Evolutionary conservation across 2,113 vertebrate species (phyloP).

Genomic region (Dicaeum eximium): DNA sequence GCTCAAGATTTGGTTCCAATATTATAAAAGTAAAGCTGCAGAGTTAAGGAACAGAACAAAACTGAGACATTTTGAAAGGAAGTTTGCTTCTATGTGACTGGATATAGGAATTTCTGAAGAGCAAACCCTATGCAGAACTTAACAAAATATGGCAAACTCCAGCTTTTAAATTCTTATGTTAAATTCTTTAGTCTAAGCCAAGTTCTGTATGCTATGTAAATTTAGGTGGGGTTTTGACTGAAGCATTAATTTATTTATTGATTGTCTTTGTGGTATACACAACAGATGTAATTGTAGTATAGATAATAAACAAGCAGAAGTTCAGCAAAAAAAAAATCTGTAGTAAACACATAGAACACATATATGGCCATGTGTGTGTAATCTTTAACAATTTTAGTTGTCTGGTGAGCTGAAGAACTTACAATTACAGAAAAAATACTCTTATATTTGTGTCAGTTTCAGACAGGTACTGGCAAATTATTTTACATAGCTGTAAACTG

Average conservation of each 20-base stretch:
- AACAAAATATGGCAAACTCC: neutral
- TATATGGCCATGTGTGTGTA: neutral
- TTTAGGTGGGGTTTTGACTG: neutral
- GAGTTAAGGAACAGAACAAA: neutral
- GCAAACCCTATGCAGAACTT: neutral
- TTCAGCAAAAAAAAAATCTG: neutral
- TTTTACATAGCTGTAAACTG: neutral
- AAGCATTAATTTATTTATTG: neutral
- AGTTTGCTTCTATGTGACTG: neutral
- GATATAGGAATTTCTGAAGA: neutral
- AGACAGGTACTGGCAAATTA: neutral
- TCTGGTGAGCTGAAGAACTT: neutral
- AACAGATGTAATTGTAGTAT: neutral
- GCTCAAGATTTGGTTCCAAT: neutral
- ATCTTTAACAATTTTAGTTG: neutral
- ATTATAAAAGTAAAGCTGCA: neutral
- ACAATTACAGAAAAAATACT: neutral
- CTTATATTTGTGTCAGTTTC: constrained; percentile 5
- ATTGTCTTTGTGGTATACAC: neutral
- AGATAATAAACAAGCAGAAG: neutral
- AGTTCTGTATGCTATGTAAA: neutral
- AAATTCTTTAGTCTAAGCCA: neutral
- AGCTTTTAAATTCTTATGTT: neutral
- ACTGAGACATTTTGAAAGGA: neutral
- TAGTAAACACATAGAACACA: neutral